Base-by-base conservation (phyloP, 2,888 invertebrate species). In the Dendrolimus pini region DNA sequence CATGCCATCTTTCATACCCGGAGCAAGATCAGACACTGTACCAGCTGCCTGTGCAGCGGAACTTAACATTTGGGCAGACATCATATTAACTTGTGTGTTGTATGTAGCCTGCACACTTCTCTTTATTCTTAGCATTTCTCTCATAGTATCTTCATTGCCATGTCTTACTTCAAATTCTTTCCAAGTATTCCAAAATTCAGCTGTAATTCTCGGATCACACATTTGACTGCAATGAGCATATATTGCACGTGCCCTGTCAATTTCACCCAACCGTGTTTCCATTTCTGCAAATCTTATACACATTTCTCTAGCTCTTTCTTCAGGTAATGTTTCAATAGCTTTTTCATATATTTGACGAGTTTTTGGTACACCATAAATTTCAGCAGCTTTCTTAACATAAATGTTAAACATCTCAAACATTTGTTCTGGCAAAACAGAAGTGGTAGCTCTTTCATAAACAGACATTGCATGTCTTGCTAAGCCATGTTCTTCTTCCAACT, bases 211-310 rank as follows among this genome's bases (percentile, higher is more conserved):
- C 1, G 99, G 99, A 92, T 99, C 99, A 85, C 99, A 99, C 85
- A 99, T 97, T 92, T 99, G 99, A 71, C 99, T 98, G 77, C 99
- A 99, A 83, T 99, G 99, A 0, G 97, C 96, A 81, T 99, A 99
- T 72, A 99, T 96, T 1, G 98, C 98, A 65, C 99, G 91, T 0
- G 99, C 99, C 65, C 99, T 93, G 82, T 99, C 99, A 60, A 99
- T 97, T 93, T 99, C 99, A 56, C 99, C 99, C 52, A 99, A 91
- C 81, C 98, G 98, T 0, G 98, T 97, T 91, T 99, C 99, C 94
- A 99, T 95, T 89, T 99, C 99, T 8, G 99, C 95, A 91, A 99
- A 99, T 54, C 98, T 92, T 61, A 98, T 84, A 76, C 99, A 99
- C 98, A 99, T 99, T 82, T 98, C 97, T 63, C 98, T 93, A 3